phyloP scores from a whole-genome alignment of 2,113 vertebrate genomes.

The Silurus glanis region DNA sequence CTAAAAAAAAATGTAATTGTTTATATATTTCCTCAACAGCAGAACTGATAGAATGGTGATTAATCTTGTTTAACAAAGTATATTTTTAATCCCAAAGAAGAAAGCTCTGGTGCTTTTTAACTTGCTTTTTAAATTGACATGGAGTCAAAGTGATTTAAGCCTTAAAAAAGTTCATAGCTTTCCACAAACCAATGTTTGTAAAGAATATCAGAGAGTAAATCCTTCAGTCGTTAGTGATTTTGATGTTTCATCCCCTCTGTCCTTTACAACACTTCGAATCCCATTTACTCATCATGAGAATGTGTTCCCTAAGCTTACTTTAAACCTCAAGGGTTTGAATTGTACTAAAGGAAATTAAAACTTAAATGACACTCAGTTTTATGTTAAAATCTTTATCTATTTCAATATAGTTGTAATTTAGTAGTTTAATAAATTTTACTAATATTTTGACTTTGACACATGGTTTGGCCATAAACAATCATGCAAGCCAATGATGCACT shows the following conservation, averaged over 20 bases:
- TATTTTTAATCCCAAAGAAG: not conserved
- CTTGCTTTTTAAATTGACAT: not conserved
- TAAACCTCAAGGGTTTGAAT: slow-evolving; percentile 4
- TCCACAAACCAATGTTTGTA: not conserved
- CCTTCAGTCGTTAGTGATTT: not conserved
- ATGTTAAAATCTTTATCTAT: not conserved
- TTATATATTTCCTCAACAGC: not conserved
- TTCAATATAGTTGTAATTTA: not conserved
- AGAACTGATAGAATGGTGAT: not conserved
- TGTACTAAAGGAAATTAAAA: slow-evolving; percentile 3
- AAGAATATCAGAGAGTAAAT: not conserved
- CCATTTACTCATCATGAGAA: slow-evolving; percentile 15
- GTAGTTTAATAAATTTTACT: too few relatives aligned
- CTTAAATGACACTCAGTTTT: not conserved
- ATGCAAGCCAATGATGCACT: not conserved
- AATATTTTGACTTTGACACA: too few relatives aligned
- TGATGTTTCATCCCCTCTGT: slow-evolving; percentile 13
- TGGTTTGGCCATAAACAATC: not conserved
- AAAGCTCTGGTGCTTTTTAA: not conserved
- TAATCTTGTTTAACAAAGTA: not conserved
- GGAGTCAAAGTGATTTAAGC: not conserved
- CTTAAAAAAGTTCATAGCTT: slow-evolving; percentile 5
- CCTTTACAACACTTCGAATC: not conserved
- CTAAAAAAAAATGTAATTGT: not conserved
- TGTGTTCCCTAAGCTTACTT: slow-evolving; percentile 8